phyloP scores from a whole-genome alignment of 2,888 invertebrate species.

The Philereme vetulata region DNA sequence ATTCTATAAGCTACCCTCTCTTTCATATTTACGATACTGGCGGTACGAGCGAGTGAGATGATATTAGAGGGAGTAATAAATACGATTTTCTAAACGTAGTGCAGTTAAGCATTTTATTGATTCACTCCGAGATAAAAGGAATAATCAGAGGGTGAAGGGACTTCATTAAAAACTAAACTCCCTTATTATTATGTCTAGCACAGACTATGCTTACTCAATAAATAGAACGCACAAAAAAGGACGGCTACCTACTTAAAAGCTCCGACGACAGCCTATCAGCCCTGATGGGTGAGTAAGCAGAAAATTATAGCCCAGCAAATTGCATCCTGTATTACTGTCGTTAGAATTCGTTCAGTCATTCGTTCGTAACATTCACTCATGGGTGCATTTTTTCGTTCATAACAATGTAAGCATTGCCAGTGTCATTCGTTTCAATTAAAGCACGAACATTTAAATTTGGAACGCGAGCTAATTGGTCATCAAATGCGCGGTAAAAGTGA shows the following conservation, averaged over 20 bases:
- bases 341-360: constrained; percentile 51
- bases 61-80: constrained; percentile 45
- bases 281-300: constrained; percentile 62
- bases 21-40: constrained; percentile 41
- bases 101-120: constrained; percentile 24
- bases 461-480: constrained; percentile 54
- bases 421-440: constrained; percentile 44
- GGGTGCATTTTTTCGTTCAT: constrained; percentile 8
- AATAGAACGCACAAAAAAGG: constrained; percentile 20
- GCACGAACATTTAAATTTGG: constrained; percentile 51
- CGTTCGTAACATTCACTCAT: constrained; percentile 37
- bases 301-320: constrained; percentile 51
- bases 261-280: constrained; percentile 39
- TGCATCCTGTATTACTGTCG: constrained; percentile 50
- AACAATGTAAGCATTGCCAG: constrained; percentile 9
- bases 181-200: not conserved
- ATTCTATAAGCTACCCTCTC: constrained; percentile 54
- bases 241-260: constrained; percentile 15
- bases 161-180: constrained; percentile 17
- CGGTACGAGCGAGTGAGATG: constrained; percentile 28
- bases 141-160: constrained; percentile 9
- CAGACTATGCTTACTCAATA: constrained; percentile 6
- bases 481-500: constrained; percentile 63
- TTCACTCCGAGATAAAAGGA: constrained; percentile 20
- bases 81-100: constrained; percentile 45